Conservation (phyloP, 2,113 vertebrate genomes). For the Azemiops feae region DNA sequence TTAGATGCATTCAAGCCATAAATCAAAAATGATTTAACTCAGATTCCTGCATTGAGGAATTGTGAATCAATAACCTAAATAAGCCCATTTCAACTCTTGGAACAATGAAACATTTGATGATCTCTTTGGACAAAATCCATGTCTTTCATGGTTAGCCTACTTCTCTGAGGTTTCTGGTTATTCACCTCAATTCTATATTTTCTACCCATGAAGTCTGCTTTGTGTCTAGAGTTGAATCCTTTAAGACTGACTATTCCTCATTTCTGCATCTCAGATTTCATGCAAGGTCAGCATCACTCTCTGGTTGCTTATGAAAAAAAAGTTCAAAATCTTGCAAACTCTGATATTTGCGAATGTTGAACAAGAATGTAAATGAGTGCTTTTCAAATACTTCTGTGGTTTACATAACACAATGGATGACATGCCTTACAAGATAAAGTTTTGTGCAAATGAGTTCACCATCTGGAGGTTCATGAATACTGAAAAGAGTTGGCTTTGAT, state of each 20-base stretch:
- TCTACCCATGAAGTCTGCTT: not conserved
- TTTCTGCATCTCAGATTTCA: not conserved
- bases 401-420: conserved; percentile 11
- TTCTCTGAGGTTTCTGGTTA: not conserved
- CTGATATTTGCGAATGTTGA: not conserved
- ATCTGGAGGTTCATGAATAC: conserved; percentile 14
- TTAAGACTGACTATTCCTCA: not conserved
- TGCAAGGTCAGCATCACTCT: not conserved
- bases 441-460: conserved; percentile 30
- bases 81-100: not conserved
- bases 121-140: not conserved
- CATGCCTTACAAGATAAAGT: not conserved
- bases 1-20: not conserved
- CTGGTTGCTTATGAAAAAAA: not conserved
- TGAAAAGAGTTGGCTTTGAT: conserved; percentile 5
- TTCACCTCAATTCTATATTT: not conserved
- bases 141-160: not conserved
- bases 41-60: not conserved
- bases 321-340: not conserved
- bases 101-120: not conserved
- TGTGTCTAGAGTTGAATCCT: not conserved
- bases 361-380: conserved; percentile 18
- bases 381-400: conserved; percentile 8
- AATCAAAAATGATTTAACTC: not conserved
- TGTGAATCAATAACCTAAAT: not conserved